A percentile compares a stretch with the other conserved stretches of the same genome.
These are phyloP conservation scores for Pyrochroa serraticornis DNA, from an alignment of 2,888 invertebrate species.

Conservation along the genomic window DNA sequence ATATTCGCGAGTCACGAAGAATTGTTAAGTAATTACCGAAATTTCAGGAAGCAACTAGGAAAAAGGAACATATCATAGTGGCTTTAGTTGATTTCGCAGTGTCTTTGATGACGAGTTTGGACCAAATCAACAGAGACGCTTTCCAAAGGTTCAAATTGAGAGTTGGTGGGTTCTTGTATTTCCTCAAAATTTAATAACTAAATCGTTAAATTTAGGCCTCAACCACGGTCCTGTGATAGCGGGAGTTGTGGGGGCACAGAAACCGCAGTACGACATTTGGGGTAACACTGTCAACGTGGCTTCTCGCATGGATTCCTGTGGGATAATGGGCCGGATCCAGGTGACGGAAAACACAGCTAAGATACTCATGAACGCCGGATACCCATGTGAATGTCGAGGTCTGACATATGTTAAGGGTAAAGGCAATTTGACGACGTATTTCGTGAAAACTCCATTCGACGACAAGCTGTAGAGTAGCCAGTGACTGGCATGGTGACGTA, in stretches of 20 bases:
- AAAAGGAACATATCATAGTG: conserved; percentile 85
- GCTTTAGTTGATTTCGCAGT: conserved; percentile 94
- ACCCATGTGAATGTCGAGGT: conserved; percentile 88
- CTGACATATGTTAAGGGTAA: conserved; percentile 95
- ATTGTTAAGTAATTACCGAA: conserved; percentile 1
- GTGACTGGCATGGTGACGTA: no score
- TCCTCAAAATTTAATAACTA: no score
- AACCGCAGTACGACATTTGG: conserved; percentile 99
- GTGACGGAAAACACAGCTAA: conserved; percentile 84
- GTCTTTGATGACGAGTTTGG: conserved; percentile 88
- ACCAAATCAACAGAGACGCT: conserved; percentile 94
- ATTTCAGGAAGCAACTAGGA: conserved; percentile 72
- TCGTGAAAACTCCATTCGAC: conserved; percentile 74
- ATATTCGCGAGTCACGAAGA: no score
- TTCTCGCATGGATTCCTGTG: conserved; percentile 96
- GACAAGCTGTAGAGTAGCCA: conserved; percentile 7
- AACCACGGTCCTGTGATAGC: conserved; percentile 93
- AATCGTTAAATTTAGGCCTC: conserved; percentile 64
- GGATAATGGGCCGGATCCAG: conserved; percentile 85
- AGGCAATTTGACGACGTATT: conserved; percentile 87
- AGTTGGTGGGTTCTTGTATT: conserved; percentile 71
- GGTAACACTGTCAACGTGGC: conserved; percentile 98
- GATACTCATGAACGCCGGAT: conserved; percentile 83
- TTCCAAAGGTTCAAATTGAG: conserved; percentile 95
- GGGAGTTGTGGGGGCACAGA: conserved; percentile 95